Conservation (phyloP, 2,113 vertebrate genomes). For the Dasyurus viverrinus region DNA sequence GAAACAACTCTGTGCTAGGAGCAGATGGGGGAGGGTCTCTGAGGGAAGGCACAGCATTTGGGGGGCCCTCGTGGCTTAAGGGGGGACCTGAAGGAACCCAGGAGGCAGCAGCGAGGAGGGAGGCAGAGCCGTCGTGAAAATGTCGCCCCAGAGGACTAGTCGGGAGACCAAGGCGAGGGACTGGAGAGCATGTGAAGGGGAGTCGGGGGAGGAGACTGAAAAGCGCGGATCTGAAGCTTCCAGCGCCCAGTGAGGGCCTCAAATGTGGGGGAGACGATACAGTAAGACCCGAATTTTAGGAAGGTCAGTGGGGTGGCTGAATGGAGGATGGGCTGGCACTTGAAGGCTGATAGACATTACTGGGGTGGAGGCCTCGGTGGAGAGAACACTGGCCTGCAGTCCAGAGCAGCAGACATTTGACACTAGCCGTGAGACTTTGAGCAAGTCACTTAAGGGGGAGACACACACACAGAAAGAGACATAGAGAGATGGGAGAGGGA, state of each 20-base stretch:
- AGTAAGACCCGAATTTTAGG: background rate
- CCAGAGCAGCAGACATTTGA: too few species aligned
- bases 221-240: background rate
- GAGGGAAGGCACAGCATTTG: background rate
- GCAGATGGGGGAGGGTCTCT: background rate
- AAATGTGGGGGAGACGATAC: background rate
- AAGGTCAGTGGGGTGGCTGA: background rate
- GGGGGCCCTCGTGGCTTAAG: background rate
- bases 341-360: background rate
- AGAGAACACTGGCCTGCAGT: too few species aligned
- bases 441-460: too few species aligned
- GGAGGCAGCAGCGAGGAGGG: too few species aligned
- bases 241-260: too few species aligned
- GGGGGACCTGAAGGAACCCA: background rate
- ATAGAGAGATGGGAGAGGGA: too few species aligned
- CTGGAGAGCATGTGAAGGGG: background rate
- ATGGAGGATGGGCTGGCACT: too few species aligned
- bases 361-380: too few species aligned
- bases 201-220: background rate
- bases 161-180: background rate
- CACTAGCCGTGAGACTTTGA: too few species aligned
- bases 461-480: too few species aligned
- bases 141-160: background rate
- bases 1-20: background rate
- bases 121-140: background rate